Conservation (phyloP, 2,113 vertebrate species). For the Hemicordylus capensis region DNA sequence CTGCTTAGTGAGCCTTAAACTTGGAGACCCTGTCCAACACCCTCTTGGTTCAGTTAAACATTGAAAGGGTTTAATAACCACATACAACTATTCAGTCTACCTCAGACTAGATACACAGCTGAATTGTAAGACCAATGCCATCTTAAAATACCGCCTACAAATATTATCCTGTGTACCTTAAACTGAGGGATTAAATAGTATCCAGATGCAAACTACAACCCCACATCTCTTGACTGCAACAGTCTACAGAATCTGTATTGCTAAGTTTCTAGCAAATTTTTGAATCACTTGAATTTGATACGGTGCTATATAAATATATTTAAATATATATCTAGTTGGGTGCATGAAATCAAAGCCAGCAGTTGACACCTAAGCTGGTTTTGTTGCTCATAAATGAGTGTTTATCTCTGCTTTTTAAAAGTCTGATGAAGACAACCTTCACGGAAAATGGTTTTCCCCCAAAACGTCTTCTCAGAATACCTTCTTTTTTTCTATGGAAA, state of each 20-base stretch:
- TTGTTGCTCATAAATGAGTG: constrained; percentile 33
- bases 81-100: constrained; percentile 70
- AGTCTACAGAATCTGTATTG: constrained; percentile 42
- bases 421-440: constrained; percentile 62
- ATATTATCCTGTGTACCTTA: constrained; percentile 43
- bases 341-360: constrained; percentile 29
- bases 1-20: constrained; percentile 30
- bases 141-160: constrained; percentile 24
- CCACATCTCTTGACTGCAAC: constrained; percentile 44
- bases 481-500: constrained; percentile 43
- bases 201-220: constrained; percentile 19
- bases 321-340: constrained; percentile 43
- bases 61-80: constrained; percentile 45
- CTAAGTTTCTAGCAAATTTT: constrained; percentile 62
- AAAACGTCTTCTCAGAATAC: constrained; percentile 47
- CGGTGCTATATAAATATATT: constrained; percentile 75
- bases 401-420: constrained; percentile 65
- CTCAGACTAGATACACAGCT: constrained; percentile 68
- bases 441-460: constrained; percentile 63
- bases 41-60: constrained; percentile 28
- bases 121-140: constrained; percentile 36
- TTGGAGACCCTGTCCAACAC: constrained; percentile 33
- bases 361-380: constrained; percentile 31
- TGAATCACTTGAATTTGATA: constrained; percentile 75
- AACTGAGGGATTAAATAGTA: constrained; percentile 42